Conservation (phyloP, 2,797 vertebrate species). For the Heterohyrax brucei region DNA sequence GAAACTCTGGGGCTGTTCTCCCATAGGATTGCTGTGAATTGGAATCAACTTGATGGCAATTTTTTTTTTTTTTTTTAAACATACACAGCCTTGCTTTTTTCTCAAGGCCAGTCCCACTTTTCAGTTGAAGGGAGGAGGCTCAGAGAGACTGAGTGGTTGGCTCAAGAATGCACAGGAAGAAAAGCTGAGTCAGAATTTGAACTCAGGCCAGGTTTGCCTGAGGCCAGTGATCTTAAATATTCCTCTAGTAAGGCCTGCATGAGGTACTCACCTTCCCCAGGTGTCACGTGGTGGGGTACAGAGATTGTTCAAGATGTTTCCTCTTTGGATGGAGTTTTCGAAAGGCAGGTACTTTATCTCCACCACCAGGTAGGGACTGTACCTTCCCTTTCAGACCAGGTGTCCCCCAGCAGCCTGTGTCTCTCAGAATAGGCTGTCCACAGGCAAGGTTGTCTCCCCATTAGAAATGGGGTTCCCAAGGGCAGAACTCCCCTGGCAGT, state of each 20-base stretch:
- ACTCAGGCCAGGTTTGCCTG: background rate
- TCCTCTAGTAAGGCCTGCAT: background rate
- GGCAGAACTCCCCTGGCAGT: background rate
- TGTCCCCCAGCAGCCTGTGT: background rate
- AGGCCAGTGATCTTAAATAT: background rate
- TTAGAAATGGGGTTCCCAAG: background rate
- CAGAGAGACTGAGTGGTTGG: slow-evolving; percentile 11
- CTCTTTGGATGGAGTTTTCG: background rate
- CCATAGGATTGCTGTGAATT: no score
- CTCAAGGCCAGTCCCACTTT: background rate
- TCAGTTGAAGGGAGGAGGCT: background rate
- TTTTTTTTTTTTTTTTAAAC: no score
- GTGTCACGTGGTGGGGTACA: fast-evolving
- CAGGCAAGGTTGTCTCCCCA: background rate
- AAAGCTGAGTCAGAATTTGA: background rate
- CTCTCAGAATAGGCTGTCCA: background rate
- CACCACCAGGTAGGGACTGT: background rate
- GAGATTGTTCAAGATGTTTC: background rate
- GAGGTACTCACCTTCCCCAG: background rate
- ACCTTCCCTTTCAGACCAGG: background rate
- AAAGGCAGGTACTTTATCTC: background rate
- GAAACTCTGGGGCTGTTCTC: no score
- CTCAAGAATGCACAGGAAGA: slow-evolving; percentile 17
- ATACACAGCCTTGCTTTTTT: background rate
- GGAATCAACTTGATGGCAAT: no score